Evolutionary conservation across 53 echinoderm and acorn worm genomes (phyloP).

Genomic region (Holothuria leucospilota): DNA sequence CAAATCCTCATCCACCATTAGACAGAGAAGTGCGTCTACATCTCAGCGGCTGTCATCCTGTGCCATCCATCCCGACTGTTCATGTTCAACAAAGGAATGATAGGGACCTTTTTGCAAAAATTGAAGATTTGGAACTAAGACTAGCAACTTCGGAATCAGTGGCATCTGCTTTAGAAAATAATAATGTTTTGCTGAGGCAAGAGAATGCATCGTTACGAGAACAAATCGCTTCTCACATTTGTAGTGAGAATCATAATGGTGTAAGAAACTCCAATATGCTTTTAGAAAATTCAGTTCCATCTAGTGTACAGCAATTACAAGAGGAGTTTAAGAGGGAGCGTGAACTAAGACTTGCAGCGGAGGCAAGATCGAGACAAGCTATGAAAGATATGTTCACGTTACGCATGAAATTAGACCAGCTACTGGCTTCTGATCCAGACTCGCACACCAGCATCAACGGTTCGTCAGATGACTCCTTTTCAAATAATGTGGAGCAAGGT

Average conservation of each 20-base stretch:
- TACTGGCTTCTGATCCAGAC: too few relatives aligned
- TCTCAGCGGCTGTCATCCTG: background rate
- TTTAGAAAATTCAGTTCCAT: too few relatives aligned
- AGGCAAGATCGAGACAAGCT: conserved; percentile 22
- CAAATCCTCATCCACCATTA: background rate
- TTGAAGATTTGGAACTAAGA: conserved; percentile 20
- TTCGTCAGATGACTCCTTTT: too few relatives aligned
- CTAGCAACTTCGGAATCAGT: conserved; percentile 10
- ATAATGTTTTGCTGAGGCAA: background rate
- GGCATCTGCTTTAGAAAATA: background rate
- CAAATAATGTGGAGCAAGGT: too few relatives aligned
- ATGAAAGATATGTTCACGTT: conserved; percentile 24
- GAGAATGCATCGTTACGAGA: background rate
- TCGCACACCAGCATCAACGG: too few relatives aligned
- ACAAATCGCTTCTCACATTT: background rate
- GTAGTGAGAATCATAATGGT: too few relatives aligned
- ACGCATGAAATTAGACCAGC: background rate
- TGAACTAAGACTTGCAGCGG: conserved; percentile 18
- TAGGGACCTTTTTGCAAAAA: conserved; percentile 5
- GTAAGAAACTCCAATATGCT: too few relatives aligned
- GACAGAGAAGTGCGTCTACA: background rate
- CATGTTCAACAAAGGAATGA: conserved; percentile 1
- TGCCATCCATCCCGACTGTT: background rate
- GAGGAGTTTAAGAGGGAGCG: background rate
- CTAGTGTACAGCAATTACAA: background rate